Evolutionary conservation across 2,888 invertebrate genomes (phyloP), one percentile per base, ranked within the genome.

Genomic region (Lycocerus yunnanus): DNA sequence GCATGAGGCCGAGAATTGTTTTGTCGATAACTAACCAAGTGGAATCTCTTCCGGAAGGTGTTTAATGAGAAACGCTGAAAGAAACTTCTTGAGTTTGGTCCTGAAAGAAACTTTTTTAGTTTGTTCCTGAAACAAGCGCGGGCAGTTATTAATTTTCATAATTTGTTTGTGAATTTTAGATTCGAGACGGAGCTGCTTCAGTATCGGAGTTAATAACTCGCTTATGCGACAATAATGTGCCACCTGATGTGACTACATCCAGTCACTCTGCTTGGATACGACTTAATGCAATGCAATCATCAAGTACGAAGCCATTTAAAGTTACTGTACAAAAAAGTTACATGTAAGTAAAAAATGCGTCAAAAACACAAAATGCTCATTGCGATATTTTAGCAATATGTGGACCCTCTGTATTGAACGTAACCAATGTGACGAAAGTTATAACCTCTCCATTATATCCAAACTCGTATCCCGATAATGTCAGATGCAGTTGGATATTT

Each of bases 171-270:
- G n/a, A n/a, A n/a, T n/a, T n/a, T n/a, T 77, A n/a, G 91, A 84
- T 95, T 68, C 89, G 88, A 72, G 96, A 96, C 85, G 96, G 96
- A 0, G 82, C 89, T 11, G 92, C 92, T 68, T 90, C 90, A 3
- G 90, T 90, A 79, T 90, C 93, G 61, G 90, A 92, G 72, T 79
- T 90, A 15, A 91, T 95, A 15, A 92, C 91, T 0, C 89, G 84
- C 66, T 92, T 91, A 81, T 97, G 97, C 85, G 95, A 80, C 20
- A 78, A 77, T 68, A 73, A 60, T 14, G 73, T 72, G 27, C 71
- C 74, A 9, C 58, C 18, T 8, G 78, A 76, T 68, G 82, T 94
- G 18, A 84, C 85, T 1, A 91, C 94, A 0, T 90, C 93, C 0
- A 84, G 87, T 4, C 92, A 93, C 83, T 83, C 86, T 0, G 84